Evolutionary conservation across 2,888 invertebrate species (phyloP).

Genomic region (Lithophane semibrunnea): DNA sequence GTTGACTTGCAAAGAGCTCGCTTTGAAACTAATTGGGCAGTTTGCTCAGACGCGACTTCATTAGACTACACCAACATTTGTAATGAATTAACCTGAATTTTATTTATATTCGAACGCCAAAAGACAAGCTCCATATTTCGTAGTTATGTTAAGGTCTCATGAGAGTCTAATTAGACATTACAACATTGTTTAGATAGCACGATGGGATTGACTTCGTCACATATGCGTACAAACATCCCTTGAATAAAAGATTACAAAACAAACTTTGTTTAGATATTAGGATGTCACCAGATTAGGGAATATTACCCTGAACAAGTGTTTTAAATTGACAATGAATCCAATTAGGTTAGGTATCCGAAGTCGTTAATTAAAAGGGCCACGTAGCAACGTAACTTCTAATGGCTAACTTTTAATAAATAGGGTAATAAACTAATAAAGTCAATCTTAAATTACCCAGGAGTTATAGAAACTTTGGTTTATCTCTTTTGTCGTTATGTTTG

Average conservation of each 20-base stretch:
- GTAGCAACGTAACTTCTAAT: constrained; percentile 28
- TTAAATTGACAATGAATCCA: constrained; percentile 6
- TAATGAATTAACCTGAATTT: constrained; percentile 30
- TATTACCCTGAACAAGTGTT: constrained; percentile 14
- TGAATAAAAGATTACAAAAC: no score
- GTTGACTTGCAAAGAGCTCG: constrained; percentile 21
- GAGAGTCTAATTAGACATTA: constrained; percentile 29
- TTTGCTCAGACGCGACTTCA: constrained; percentile 41
- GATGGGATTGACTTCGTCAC: no score
- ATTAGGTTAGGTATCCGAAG: constrained; percentile 22
- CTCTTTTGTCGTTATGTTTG: background rate
- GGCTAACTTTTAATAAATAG: constrained; percentile 1
- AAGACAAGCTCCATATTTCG: constrained; percentile 3
- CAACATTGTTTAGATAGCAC: constrained; percentile 22
- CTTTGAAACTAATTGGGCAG: constrained; percentile 46
- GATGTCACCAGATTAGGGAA: background rate
- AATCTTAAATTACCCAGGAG: background rate
- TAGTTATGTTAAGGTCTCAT: constrained; percentile 2
- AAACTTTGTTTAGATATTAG: constrained; percentile 29
- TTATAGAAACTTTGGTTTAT: background rate
- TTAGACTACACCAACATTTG: constrained; percentile 48
- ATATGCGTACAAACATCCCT: no score
- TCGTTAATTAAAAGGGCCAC: constrained; percentile 25
- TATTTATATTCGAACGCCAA: constrained; percentile 16
- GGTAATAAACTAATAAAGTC: constrained; percentile 2